Conservation (phyloP, 2,888 invertebrate species). For the Sinhomidia bicolor region DNA sequence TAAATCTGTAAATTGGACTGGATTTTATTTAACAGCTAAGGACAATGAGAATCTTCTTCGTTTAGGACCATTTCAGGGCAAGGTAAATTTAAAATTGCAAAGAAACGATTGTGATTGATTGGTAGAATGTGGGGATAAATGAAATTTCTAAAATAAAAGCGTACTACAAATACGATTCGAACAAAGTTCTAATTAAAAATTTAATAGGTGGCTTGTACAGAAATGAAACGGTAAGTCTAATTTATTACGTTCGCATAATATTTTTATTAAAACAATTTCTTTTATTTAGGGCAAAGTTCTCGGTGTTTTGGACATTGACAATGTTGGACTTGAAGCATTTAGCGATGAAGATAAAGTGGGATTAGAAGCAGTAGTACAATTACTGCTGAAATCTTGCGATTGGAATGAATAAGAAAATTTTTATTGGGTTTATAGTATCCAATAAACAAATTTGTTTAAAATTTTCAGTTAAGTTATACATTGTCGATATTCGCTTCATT, state of each 20-base stretch:
- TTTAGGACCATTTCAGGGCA: constrained; percentile 79
- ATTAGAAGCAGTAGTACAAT: constrained; percentile 71
- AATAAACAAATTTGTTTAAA: too few species aligned
- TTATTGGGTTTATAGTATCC: background rate
- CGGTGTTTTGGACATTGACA: constrained; percentile 78
- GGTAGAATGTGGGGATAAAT: too few species aligned
- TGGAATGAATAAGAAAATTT: constrained; percentile 41
- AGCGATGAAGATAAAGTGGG: constrained; percentile 74
- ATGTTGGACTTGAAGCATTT: constrained; percentile 65
- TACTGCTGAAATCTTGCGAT: constrained; percentile 68
- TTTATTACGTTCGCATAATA: too few species aligned
- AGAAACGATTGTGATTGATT: too few species aligned
- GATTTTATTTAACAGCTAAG: constrained; percentile 75
- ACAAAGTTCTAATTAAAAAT: background rate
- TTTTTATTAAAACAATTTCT: background rate
- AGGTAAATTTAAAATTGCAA: too few species aligned
- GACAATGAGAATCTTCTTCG: constrained; percentile 53
- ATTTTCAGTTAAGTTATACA: too few species aligned
- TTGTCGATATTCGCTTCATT: background rate
- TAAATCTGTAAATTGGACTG: constrained; percentile 77
- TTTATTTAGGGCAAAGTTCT: constrained; percentile 57
- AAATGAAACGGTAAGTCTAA: too few species aligned
- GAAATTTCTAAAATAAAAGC: too few species aligned
- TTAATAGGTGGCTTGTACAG: constrained; percentile 76
- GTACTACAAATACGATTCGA: too few species aligned